Evolutionary conservation across 1,140 invertebrate species (phyloP), one percentile per base, ranked within the genome.

Genomic region (Monochamus saltuarius): DNA sequence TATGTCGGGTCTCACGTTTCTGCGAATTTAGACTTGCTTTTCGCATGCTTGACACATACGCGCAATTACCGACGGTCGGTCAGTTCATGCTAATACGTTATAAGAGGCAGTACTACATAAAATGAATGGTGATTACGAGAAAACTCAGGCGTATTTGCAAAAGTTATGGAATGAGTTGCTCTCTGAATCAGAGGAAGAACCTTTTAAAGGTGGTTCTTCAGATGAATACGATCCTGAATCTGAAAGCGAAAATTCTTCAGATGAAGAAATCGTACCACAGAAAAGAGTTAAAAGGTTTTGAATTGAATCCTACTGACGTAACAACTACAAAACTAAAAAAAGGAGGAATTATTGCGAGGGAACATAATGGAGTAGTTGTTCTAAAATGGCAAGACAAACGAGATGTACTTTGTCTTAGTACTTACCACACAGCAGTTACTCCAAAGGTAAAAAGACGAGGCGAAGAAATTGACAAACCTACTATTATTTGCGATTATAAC

Each of bases 381-480:
- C 9, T 54, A 39, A 60, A 60, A 42, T 60, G 49, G 58, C 37
- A 53, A 13, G 50, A 53, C 38, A 60, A 60, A 14, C 17, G 58
- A 7, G 49, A 60, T 8, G 51, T 62, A 58, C 70, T 70, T 64
- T 64, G 66, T 73, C 72, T 59, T 71, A 54, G 51, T 49, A 61
- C 59, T 14, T 42, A 10, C 22, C 47, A 52, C 9, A 59, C 37
- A 17, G 57, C 42, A 6, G 42, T 2, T 7, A 45, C 13, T 8
- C 6, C 10, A 2, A 45, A 45, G 14, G 42, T 16, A 3, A 2
- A 45, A 45, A 1, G 14, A 45, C 42, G 7, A 9, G 1, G 42
- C 14, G 42, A 45, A 45, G 11, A 45, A 45, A 45, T 45, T 13
- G 42, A 45, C 42, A 45, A 45, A 45, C 42, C 14, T 4, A 45